Evolutionary conservation across 2,113 vertebrate genomes (phyloP).

Genomic region (Clarias macrocephalus): DNA sequence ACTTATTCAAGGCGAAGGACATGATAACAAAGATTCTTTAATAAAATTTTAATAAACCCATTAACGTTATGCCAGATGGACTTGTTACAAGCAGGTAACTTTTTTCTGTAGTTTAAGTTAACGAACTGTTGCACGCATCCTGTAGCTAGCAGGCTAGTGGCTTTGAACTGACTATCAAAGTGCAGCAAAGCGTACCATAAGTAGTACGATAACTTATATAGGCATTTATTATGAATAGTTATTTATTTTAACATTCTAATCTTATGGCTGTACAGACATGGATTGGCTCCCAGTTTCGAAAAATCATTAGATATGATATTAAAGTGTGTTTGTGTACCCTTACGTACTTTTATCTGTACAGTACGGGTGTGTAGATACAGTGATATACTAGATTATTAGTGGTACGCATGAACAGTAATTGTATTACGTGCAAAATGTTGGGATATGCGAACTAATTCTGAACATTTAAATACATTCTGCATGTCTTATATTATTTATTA

Average conservation of each 20-base stretch:
- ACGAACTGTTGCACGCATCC: not conserved
- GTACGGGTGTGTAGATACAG: not conserved
- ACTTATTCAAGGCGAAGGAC: not conserved
- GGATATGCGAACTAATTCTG: not conserved
- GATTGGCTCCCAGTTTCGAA: not conserved
- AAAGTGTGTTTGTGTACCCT: not conserved
- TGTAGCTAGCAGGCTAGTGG: not conserved
- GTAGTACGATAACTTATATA: not conserved
- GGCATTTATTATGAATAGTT: too few relatives aligned
- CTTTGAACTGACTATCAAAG: not conserved
- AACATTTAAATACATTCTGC: not conserved
- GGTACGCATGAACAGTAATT: too few relatives aligned
- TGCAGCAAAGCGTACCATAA: not conserved
- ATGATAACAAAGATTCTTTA: not conserved
- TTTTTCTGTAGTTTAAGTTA: not conserved
- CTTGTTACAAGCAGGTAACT: slow-evolving; percentile 59
- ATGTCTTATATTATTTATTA: not conserved
- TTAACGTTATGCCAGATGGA: slow-evolving; percentile 52
- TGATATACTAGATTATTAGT: not conserved
- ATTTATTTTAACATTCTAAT: not conserved
- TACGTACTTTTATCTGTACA: not conserved
- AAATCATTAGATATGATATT: not conserved
- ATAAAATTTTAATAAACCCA: too few relatives aligned
- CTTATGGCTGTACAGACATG: not conserved
- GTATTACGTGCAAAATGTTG: not conserved